phyloP scores from a whole-genome alignment of 2,888 invertebrate species.

The Schizaphis graminum region DNA sequence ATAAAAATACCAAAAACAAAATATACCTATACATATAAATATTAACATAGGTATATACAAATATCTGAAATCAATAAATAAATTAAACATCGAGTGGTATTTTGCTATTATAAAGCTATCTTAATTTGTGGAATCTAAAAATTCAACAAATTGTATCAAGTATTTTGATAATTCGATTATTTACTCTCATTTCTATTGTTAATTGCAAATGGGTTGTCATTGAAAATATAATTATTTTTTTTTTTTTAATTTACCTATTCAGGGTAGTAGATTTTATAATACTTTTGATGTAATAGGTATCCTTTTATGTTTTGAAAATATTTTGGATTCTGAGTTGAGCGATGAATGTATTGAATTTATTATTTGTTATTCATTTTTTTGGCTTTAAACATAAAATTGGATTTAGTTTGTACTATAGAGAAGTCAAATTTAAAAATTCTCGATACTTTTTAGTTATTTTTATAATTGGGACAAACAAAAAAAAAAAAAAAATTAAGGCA shows the following conservation, averaged over 20 bases:
- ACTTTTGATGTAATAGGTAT: not conserved
- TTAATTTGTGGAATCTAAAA: not conserved
- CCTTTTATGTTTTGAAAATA: not conserved
- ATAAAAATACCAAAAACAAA: not conserved
- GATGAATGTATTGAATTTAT: too few species aligned
- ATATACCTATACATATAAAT: not conserved
- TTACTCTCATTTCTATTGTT: not conserved
- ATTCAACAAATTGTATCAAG: not conserved
- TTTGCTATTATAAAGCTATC: not conserved
- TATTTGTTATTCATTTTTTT: too few species aligned
- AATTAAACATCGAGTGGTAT: not conserved
- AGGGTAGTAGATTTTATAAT: not conserved
- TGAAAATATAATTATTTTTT: not conserved
- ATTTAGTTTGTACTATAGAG: too few species aligned
- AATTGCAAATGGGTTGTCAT: not conserved
- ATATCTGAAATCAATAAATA: not conserved
- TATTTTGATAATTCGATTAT: not conserved
- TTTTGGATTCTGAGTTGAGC: not conserved
- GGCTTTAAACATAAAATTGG: too few species aligned
- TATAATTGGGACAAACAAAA: too few species aligned
- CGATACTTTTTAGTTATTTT: too few species aligned
- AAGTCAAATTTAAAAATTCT: too few species aligned
- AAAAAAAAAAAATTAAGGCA: too few species aligned
- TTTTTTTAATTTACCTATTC: not conserved
- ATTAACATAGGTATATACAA: not conserved